Conservation (phyloP, 1,140 invertebrate species). For the Platyscapa corneri region DNA sequence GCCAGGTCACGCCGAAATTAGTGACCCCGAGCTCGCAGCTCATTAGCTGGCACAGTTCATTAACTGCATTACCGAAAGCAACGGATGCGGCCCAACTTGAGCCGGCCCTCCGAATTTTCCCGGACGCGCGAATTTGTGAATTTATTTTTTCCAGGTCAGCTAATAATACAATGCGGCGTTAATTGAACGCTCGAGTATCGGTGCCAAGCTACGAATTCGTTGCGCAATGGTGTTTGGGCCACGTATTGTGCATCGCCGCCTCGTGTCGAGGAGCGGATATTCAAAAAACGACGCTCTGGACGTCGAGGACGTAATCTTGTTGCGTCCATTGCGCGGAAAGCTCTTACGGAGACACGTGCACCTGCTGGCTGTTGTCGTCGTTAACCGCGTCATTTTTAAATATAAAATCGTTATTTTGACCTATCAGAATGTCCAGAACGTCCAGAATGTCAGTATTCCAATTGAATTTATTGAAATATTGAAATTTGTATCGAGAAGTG, state of each 20-base stretch:
- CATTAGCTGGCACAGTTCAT: constrained; percentile 1
- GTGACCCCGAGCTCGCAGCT: no score
- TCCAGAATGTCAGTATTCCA: no score
- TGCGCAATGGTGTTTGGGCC: background rate
- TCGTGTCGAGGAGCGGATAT: no score
- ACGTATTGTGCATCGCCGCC: no score
- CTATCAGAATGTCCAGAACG: no score
- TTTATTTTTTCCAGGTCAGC: background rate
- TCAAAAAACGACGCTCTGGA: background rate
- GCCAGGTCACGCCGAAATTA: constrained; percentile 1
- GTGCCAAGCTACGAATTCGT: background rate
- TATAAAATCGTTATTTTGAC: no score
- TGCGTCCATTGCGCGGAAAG: background rate
- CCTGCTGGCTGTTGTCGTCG: no score
- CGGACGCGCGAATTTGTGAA: background rate
- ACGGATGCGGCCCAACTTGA: background rate
- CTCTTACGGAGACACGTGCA: background rate
- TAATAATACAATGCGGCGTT: background rate
- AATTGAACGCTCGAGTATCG: constrained; percentile 20
- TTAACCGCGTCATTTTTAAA: no score
- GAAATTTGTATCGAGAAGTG: background rate
- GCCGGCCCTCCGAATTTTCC: background rate
- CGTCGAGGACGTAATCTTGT: background rate
- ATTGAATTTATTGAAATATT: no score
- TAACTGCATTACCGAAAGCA: constrained; percentile 6